Evolutionary conservation across 1,140 invertebrate genomes (phyloP), one percentile per base, ranked within the genome.

Genomic region (Listronotus oregonensis): DNA sequence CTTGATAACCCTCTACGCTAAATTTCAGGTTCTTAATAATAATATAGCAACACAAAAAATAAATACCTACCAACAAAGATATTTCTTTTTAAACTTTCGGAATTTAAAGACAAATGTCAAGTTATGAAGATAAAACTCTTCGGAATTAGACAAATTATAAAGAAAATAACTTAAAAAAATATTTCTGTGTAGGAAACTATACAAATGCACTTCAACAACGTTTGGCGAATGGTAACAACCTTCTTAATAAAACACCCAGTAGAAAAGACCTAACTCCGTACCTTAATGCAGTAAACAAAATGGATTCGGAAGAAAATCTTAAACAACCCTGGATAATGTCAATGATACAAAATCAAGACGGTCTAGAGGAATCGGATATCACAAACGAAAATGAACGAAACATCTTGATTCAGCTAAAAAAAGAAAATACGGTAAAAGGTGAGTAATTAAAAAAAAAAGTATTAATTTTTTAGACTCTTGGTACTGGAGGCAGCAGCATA

Each of bases 381-480:
- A 77, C 85, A 71, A 82, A 84, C 66, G 86, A 87, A 73, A 81
- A 83, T 69, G 85, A 87, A 72, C 80, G 84, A 70, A 83, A 83
- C 68, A 75, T 86, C 49, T 75, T 87, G 50, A 74, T 88, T 55
- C 86, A 88, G 66, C 73, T 89, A 56, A 88, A 88, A 76, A 82
- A 87, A 54, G 90, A 93, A 79, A 88, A 89, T 70, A 92, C 90
- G 31, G 91, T 94, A 21, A 71, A 71, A 64, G 64, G 64, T 66
- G 32, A 37, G n/a, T 5, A 27, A n/a, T n/a, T n/a, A n/a, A n/a
- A n/a, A n/a, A n/a, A n/a, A n/a, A n/a, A n/a, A n/a, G n/a, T n/a
- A n/a, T n/a, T n/a, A n/a, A n/a, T n/a, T n/a, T n/a, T n/a, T n/a
- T n/a, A n/a, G n/a, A n/a, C n/a, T n/a, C n/a, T n/a, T n/a, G n/a